phyloP scores from a whole-genome alignment of 2,113 vertebrate genomes.

The Cyprinus carpio region DNA sequence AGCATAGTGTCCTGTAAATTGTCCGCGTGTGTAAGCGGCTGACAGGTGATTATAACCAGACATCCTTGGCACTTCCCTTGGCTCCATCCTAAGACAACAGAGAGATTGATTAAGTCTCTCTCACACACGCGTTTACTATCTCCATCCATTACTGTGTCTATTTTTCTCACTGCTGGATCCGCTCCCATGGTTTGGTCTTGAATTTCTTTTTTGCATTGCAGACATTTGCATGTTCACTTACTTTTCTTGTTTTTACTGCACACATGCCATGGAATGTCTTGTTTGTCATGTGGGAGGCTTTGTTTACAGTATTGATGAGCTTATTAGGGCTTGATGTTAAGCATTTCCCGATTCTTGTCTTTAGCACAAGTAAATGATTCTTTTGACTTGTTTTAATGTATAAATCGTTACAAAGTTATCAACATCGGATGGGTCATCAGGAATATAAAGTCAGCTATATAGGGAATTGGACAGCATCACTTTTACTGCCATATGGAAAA shows the following conservation, averaged over 20 bases:
- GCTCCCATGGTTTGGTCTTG: neutral
- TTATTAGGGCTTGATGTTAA: neutral
- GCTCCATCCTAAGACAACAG: conserved; percentile 39
- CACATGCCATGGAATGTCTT: neutral
- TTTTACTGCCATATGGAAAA: too few relatives aligned
- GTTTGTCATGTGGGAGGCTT: conserved; percentile 5
- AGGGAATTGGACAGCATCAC: too few relatives aligned
- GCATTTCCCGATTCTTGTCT: neutral
- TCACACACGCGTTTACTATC: neutral
- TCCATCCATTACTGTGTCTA: conserved; percentile 15
- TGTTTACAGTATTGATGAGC: neutral
- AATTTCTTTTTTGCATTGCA: neutral
- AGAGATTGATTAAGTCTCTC: conserved; percentile 14
- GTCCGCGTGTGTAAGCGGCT: neutral
- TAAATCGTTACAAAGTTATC: too few relatives aligned
- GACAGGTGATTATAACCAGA: conserved; percentile 47
- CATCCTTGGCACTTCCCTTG: conserved; percentile 30
- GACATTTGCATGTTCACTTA: conserved; percentile 23
- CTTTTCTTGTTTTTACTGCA: neutral
- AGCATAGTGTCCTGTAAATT: neutral
- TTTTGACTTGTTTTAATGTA: neutral
- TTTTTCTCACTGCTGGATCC: neutral
- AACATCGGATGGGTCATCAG: neutral
- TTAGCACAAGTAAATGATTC: neutral
- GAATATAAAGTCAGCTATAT: neutral